Evolutionary conservation across 2,797 vertebrate genomes (phyloP), one percentile per base, ranked within the genome.

Genomic region (Eidolon dupreanum): DNA sequence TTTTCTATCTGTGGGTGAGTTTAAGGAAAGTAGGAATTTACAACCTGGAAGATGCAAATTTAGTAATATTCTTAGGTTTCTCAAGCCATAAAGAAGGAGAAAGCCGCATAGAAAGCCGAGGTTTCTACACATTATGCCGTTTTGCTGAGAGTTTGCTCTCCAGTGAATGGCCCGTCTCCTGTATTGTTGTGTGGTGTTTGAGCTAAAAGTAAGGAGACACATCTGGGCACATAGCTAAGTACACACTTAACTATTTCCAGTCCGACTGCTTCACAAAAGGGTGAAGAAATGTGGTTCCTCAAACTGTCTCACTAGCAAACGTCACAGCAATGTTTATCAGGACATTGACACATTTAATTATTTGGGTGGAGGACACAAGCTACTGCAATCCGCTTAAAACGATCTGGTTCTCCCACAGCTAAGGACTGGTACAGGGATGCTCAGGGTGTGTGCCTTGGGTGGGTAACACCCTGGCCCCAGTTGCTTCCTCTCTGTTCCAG

Each of bases 11-110:
- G 16, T 89, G 83, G 78, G 28, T n/a, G 38, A 87, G 33, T 86
- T 88, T 71, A 93, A 94, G 85, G 53, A 87, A 82, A 88, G 55
- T 8, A 61, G 83, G 49, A 92, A 74, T 71, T 73, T 36, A 95
- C 74, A 84, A 83, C n/a, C 70, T 66, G 84, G 17, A 66, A 41
- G 22, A 96, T 91, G 91, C 36, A 94, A 85, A 96, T 82, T 77
- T 59, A 91, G 26, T 65, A 75, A 66, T 22, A 65, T 41, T 51
- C 73, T 78, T 74, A 57, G 70, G 88, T 78, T 90, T 96, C 74
- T 68, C 12, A 36, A 71, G 78, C 36, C n/a, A 57, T 51, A 31
- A 90, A 61, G 31, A 65, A 51, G 61, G 57, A 65, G 49, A 89
- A 38, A 31, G 57, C 38, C 74, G 63, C 28, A 53, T 4, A n/a